Evolutionary conservation across 2,797 vertebrate genomes (phyloP).

Genomic region (Sebastes vulpes): DNA sequence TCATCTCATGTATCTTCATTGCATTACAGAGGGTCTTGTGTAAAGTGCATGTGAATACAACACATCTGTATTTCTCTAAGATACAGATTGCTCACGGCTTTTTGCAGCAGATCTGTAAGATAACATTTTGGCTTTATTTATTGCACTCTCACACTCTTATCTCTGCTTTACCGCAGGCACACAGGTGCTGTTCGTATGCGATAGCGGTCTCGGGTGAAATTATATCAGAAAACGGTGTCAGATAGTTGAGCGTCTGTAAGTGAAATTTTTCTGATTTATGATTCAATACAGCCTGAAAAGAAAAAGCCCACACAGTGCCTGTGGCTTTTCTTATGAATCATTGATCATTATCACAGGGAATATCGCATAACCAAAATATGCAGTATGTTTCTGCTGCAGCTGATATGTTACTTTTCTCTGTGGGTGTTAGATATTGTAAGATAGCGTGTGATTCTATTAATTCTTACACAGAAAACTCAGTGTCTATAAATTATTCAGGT

Average conservation of each 20-base stretch:
- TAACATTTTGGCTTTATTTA: constrained; percentile 6
- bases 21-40: background rate
- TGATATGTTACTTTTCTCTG: constrained; percentile 23
- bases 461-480: constrained; percentile 9
- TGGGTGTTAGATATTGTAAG: constrained; percentile 31
- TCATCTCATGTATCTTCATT: background rate
- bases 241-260: background rate
- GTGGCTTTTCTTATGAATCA: background rate
- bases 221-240: background rate
- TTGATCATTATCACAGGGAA: constrained; percentile 19
- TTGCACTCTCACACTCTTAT: background rate
- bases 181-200: background rate
- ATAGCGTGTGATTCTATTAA: constrained; percentile 11
- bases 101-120: background rate
- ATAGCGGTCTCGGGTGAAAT: background rate
- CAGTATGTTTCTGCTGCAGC: background rate
- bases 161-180: background rate
- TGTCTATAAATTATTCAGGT: constrained; percentile 43
- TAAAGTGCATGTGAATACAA: background rate
- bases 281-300: background rate
- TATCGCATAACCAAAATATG: background rate
- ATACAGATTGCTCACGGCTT: background rate
- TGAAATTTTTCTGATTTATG: constrained; percentile 2
- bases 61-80: background rate
- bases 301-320: background rate